These are phyloP conservation scores for Hydraecia micacea DNA, from an alignment of 2,888 invertebrate species.

Conservation along the genomic window DNA sequence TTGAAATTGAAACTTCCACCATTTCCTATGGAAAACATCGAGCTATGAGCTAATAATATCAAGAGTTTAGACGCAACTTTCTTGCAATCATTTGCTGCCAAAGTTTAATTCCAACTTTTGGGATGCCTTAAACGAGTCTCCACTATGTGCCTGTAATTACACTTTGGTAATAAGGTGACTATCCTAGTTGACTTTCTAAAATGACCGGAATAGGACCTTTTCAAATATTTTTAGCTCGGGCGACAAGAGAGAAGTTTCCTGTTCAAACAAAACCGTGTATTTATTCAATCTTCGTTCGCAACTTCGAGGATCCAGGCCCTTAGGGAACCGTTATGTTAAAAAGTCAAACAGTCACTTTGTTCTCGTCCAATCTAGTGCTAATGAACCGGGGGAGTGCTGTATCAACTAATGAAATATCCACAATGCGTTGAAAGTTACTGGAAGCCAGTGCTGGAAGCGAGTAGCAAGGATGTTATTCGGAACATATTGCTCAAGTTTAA, in stretches of 20 bases:
- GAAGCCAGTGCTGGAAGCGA: slow-evolving; percentile 32
- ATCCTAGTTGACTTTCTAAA: not conserved
- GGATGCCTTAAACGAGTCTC: not conserved
- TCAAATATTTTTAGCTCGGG: not conserved
- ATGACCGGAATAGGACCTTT: not conserved
- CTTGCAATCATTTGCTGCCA: slow-evolving; percentile 28
- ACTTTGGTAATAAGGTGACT: too few relatives aligned
- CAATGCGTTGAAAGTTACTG: slow-evolving; percentile 45
- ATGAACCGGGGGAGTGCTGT: slow-evolving; percentile 39
- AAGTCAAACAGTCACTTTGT: slow-evolving; percentile 36
- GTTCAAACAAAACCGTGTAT: not conserved
- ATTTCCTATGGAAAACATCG: slow-evolving; percentile 21
- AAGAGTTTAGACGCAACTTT: slow-evolving; percentile 35
- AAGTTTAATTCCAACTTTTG: not conserved
- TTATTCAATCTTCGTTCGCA: slow-evolving; percentile 33
- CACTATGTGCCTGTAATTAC: not conserved
- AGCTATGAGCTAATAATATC: not conserved
- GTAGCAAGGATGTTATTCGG: slow-evolving; percentile 27
- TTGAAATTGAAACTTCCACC: slow-evolving; percentile 24
- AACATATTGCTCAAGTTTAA: slow-evolving; percentile 53
- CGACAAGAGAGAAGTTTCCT: not conserved
- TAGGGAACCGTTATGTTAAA: slow-evolving; percentile 26
- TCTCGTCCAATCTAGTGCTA: slow-evolving; percentile 30
- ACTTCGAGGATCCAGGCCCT: not conserved
- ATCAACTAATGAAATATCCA: slow-evolving; percentile 57